Percentiles rank a stretch among this genome's conserved stretches.
phyloP scores from a whole-genome alignment of 2,113 vertebrate species.

The Onychorhynchus coronatus region DNA sequence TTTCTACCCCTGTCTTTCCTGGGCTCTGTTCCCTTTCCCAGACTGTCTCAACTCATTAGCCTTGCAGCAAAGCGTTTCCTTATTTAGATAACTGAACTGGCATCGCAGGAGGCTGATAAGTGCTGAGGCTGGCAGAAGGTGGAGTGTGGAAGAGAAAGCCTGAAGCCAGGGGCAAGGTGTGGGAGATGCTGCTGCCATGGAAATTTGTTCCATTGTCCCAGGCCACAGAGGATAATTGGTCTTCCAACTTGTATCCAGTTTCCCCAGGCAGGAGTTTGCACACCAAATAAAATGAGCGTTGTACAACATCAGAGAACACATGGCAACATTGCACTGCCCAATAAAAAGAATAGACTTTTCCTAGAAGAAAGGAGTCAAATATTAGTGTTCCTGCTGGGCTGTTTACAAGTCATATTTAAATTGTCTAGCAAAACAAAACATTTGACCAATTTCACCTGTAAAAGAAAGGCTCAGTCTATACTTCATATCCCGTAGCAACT shows the following conservation, averaged over 20 bases:
- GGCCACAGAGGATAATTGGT: fast-evolving
- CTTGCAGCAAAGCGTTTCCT: fast-evolving
- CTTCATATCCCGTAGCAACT: not conserved
- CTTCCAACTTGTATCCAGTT: not conserved
- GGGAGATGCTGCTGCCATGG: not conserved
- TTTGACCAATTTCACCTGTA: not conserved
- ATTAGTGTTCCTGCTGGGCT: not conserved
- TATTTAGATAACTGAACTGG: fast-evolving
- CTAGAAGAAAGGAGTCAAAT: not conserved
- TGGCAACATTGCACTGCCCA: fast-evolving
- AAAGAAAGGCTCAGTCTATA: not conserved
- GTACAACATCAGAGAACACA: not conserved
- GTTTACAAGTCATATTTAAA: not conserved
- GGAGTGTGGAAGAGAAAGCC: not conserved
- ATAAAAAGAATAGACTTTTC: not conserved
- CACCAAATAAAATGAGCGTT: fast-evolving
- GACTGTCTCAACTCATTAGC: not conserved
- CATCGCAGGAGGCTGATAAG: fast-evolving
- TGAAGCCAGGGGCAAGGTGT: not conserved
- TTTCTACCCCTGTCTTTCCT: not conserved
- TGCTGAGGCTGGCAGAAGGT: not conserved
- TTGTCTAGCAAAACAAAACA: not conserved
- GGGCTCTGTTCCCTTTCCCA: no score
- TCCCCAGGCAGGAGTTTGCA: not conserved
- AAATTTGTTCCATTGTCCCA: not conserved